Conservation (phyloP, 1,140 invertebrate genomes). For the Carposina sasakii region DNA sequence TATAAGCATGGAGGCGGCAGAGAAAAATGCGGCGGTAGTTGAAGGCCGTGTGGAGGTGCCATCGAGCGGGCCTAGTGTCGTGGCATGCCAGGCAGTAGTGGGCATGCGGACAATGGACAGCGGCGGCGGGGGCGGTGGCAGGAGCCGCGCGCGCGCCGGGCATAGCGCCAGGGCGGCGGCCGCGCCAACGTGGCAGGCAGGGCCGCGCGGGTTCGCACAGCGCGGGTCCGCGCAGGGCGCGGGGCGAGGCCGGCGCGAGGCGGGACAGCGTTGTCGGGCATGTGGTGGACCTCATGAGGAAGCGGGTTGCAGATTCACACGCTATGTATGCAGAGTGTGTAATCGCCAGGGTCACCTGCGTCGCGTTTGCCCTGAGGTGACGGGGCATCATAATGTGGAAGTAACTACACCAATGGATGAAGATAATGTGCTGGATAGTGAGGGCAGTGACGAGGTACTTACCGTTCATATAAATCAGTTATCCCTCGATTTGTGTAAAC, state of each 20-base stretch:
- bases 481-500: background rate
- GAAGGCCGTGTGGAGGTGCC: conserved; percentile 2
- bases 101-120: background rate
- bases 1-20: conserved; percentile 4
- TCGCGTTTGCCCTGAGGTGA: background rate
- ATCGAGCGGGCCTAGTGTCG: background rate
- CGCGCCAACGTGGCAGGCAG: background rate
- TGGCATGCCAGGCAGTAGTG: background rate
- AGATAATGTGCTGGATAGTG: background rate
- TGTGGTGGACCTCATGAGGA: background rate
- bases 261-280: background rate
- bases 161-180: background rate
- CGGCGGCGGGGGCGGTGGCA: background rate
- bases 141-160: background rate
- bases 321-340: conserved; percentile 6
- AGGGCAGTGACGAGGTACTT: conserved; percentile 4
- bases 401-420: background rate
- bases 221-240: background rate
- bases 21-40: conserved; percentile 3
- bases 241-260: background rate
- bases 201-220: background rate
- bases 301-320: background rate
- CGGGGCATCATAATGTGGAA: background rate
- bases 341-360: conserved; percentile 1
- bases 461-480: background rate